Base-by-base conservation (phyloP, 2,113 vertebrate genomes). In the Circaetus gallicus region DNA sequence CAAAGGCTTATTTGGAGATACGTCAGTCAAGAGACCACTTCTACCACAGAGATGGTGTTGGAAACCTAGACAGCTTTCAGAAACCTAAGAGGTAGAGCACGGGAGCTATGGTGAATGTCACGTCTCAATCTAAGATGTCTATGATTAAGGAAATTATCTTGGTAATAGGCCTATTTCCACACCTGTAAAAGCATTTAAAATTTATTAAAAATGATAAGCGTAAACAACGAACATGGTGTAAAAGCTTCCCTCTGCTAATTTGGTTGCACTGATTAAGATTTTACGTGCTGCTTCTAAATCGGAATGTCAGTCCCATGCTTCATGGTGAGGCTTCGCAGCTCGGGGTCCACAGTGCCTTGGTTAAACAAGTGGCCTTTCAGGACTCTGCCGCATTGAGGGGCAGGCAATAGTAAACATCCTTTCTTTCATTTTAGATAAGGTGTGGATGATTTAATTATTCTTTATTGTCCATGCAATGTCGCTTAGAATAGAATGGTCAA, bases 1-100 rank as follows among this genome's bases (percentile, higher is more conserved):
- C 99, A 98, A 98, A 97, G 98, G 98, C 98, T 99, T 98, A 99
- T 99, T 99, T 98, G 98, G 99, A 98, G 98, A 98, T 89, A 97
- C 97, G 98, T 99, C 99, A 99, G 99, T 99, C 99, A 99, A 98
- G 96, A 98, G 96, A 97, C 84, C 74, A 42, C 89, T 97, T 96
- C 90, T 82, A 76, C 95, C 71, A 80, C 82, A 90, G 93, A 95
- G 97, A 96, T 94, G 95, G 95, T 93, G 94, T 62, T 88, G 43
- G 95, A 82, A 94, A 89, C 47, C 49, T 65, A 94, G 97, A 96
- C 76, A 96, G 97, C 98, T 97, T 98, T 97, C 97, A 98, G 97
- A 98, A 98, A 98, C 93, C 95, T 96, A 84, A 28, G 91, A 98
- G 98, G 98, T 95, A 97, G 97, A 96, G 97, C 91, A 95, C 97